These are phyloP conservation scores for Stegana nigrithorax DNA, from an alignment of 2,888 invertebrate species.

Conservation along the genomic window DNA sequence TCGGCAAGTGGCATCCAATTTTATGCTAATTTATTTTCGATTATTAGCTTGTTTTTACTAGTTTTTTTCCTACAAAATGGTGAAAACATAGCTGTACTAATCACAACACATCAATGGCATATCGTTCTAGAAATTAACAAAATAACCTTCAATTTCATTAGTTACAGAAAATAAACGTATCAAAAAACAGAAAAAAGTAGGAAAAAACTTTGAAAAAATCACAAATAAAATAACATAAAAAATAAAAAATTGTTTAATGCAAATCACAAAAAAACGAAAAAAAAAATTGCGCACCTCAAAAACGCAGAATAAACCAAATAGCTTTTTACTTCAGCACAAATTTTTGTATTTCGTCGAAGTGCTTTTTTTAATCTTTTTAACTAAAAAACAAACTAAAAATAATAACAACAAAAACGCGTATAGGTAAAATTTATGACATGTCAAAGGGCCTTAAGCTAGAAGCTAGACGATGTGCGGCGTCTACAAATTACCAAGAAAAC, in stretches of 20 bases:
- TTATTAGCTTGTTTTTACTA: no score
- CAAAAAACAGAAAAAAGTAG: not conserved
- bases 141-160: no score
- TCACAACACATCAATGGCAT: no score
- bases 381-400: constrained; percentile 18
- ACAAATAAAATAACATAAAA: not conserved
- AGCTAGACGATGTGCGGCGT: not conserved
- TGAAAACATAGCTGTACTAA: no score
- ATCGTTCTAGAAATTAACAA: no score
- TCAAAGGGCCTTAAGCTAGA: constrained; percentile 58
- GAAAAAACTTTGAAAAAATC: not conserved
- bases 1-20: no score
- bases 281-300: constrained; percentile 9
- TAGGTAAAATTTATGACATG: constrained; percentile 57
- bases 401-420: constrained; percentile 30
- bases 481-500: constrained; percentile 23
- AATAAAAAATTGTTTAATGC: constrained; percentile 1
- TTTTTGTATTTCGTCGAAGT: constrained; percentile 25
- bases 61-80: no score
- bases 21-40: no score
- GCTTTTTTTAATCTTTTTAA: constrained; percentile 34
- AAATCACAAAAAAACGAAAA: not conserved
- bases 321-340: no score
- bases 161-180: no score
- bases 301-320: no score